Percentiles rank a stretch among this genome's conserved stretches.
These are phyloP conservation scores for Anoncus sp. DNA, from an alignment of 2,888 invertebrate genomes.

Conservation along the genomic window DNA sequence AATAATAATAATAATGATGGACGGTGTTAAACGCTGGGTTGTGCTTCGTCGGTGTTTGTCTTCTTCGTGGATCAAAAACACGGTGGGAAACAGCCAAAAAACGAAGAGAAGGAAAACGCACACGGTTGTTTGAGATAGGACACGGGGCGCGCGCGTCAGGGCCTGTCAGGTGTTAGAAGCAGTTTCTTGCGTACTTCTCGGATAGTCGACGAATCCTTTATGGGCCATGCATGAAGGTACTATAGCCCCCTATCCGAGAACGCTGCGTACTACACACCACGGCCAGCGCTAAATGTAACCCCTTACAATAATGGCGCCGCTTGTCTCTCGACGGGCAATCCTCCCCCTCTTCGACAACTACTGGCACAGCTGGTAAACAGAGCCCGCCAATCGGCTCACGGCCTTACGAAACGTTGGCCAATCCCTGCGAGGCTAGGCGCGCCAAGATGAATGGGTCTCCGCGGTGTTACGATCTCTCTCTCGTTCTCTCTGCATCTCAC, in stretches of 20 bases:
- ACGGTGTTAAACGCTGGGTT: constrained; percentile 46
- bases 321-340: constrained; percentile 82
- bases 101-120: constrained; percentile 68
- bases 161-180: constrained; percentile 83
- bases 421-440: constrained; percentile 80
- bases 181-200: constrained; percentile 86
- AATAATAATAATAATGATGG: constrained; percentile 34
- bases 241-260: constrained; percentile 93
- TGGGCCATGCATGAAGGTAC: constrained; percentile 94
- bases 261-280: constrained; percentile 86
- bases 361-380: constrained; percentile 85
- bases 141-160: constrained; percentile 74
- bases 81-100: constrained; percentile 49
- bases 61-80: constrained; percentile 57
- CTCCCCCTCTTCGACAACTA: constrained; percentile 79
- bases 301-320: constrained; percentile 84
- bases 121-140: constrained; percentile 63
- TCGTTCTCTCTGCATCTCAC: constrained; percentile 66
- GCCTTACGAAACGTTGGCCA: constrained; percentile 80
- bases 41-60: constrained; percentile 35
- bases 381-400: constrained; percentile 79
- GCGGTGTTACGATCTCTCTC: constrained; percentile 76
- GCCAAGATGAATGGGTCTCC: constrained; percentile 83
- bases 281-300: constrained; percentile 84
- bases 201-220: constrained; percentile 92